phyloP scores from a whole-genome alignment of 2,888 invertebrate genomes.

The Leptodirus hochenwartii region DNA sequence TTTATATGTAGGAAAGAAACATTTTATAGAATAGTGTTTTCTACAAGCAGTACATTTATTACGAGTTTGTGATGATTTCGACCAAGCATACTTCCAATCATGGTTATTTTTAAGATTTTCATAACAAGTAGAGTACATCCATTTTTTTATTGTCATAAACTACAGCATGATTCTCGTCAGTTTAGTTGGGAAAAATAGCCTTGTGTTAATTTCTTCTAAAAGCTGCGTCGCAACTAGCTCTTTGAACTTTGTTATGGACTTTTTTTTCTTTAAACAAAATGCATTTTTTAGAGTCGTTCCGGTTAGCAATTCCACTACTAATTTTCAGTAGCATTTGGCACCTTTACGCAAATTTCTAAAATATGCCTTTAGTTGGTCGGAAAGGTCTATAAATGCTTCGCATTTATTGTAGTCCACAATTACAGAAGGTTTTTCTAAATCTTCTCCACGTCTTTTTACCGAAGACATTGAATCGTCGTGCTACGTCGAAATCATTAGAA shows the following conservation, averaged over 20 bases:
- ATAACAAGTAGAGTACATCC: conserved; percentile 1
- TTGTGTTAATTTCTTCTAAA: not conserved
- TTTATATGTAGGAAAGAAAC: too few relatives aligned
- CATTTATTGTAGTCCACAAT: conserved; percentile 1
- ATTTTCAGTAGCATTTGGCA: not conserved
- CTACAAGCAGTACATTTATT: conserved; percentile 2
- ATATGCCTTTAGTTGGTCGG: too few relatives aligned
- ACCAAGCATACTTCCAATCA: conserved; percentile 2
- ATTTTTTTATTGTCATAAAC: conserved; percentile 1
- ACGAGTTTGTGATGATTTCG: too few relatives aligned
- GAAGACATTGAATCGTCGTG: conserved; percentile 1
- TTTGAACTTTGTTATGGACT: conserved; percentile 1
- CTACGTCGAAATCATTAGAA: conserved; percentile 1
- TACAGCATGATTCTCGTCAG: not conserved
- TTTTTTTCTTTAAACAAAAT: not conserved
- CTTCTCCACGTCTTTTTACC: conserved; percentile 1
- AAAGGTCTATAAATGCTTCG: conserved; percentile 1
- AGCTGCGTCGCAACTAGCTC: conserved; percentile 1
- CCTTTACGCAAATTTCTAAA: too few relatives aligned
- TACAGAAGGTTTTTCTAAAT: not conserved
- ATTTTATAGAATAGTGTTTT: too few relatives aligned
- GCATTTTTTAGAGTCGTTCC: not conserved
- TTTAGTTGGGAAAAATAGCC: not conserved
- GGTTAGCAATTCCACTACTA: conserved; percentile 2
- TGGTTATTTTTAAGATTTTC: conserved; percentile 2